Percentiles rank a stretch among this genome's conserved stretches.
Evolutionary conservation across 2,797 vertebrate genomes (phyloP).

Genomic region (Nannoperca obscura): DNA sequence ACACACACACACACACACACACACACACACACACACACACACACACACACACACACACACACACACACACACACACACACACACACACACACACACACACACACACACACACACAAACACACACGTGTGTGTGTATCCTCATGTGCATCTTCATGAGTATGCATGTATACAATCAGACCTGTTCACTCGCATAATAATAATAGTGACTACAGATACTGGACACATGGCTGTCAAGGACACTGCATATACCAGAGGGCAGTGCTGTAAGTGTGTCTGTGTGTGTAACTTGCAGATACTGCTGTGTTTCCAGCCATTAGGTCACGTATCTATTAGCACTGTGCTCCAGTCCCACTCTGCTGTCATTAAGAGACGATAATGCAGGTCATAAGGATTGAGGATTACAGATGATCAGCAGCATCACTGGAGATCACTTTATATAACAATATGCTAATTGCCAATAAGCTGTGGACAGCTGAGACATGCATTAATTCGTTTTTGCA

Average conservation of each 20-base stretch:
- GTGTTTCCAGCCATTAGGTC: constrained; percentile 64
- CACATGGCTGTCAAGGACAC: constrained; percentile 33
- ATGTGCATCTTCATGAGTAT: neutral
- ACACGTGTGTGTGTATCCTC: constrained; percentile 6
- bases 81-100: too few relatives aligned
- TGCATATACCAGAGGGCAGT: constrained; percentile 15
- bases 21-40: too few relatives aligned
- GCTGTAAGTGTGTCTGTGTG: constrained; percentile 22
- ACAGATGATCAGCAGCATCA: constrained; percentile 52
- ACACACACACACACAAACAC: too few relatives aligned
- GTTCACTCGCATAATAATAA: constrained; percentile 17
- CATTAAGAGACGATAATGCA: constrained; percentile 52
- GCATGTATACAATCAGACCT: constrained; percentile 24
- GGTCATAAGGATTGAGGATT: constrained; percentile 55
- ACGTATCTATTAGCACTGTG: constrained; percentile 61
- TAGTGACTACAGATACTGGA: constrained; percentile 15
- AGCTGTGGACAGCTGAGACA: constrained; percentile 31
- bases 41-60: too few relatives aligned
- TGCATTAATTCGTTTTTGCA: constrained; percentile 22
- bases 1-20: too few relatives aligned
- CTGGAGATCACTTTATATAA: constrained; percentile 58
- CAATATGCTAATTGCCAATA: constrained; percentile 52
- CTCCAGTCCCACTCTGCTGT: constrained; percentile 52
- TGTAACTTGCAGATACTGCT: constrained; percentile 43
- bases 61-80: too few relatives aligned